Evolutionary conservation across 2,888 invertebrate genomes (phyloP).

Genomic region (Caenorhabditis sp.): DNA sequence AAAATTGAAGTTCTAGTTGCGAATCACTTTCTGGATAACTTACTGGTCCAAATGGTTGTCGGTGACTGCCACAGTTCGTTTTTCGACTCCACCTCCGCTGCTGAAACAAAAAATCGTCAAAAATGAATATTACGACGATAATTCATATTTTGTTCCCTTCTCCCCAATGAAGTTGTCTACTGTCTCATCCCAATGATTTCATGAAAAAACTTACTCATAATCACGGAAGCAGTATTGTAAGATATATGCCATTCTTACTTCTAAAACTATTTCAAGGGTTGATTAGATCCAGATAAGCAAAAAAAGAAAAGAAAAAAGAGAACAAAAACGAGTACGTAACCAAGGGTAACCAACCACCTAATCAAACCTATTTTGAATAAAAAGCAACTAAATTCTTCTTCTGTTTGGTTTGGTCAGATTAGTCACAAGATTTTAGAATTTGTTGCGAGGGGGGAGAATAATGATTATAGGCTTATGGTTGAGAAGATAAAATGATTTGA

Average conservation of each 20-base stretch:
- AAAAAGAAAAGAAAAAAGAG: not conserved
- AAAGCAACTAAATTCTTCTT: no score
- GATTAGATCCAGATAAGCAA: not conserved
- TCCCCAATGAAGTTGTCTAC: no score
- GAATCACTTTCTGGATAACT: constrained; percentile 4
- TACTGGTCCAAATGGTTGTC: constrained; percentile 29
- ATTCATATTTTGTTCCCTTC: not conserved
- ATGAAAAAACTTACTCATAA: not conserved
- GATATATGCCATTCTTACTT: not conserved
- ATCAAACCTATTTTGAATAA: not conserved
- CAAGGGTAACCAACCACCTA: not conserved
- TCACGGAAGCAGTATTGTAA: not conserved
- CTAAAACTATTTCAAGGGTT: not conserved
- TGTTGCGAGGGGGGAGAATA: no score
- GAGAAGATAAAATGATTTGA: no score
- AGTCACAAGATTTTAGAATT: no score
- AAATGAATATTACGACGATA: not conserved
- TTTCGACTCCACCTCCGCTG: constrained; percentile 34
- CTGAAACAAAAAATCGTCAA: constrained; percentile 21
- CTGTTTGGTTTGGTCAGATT: no score
- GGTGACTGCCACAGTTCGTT: constrained; percentile 5
- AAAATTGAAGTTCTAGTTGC: no score
- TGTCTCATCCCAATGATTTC: no score
- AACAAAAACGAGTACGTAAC: not conserved
- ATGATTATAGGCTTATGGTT: no score